Percentiles rank a stretch among this genome's conserved stretches.
These are phyloP conservation scores for Catamblyrhynchus diadema DNA, from an alignment of 2,797 vertebrate species.

Conservation along the genomic window DNA sequence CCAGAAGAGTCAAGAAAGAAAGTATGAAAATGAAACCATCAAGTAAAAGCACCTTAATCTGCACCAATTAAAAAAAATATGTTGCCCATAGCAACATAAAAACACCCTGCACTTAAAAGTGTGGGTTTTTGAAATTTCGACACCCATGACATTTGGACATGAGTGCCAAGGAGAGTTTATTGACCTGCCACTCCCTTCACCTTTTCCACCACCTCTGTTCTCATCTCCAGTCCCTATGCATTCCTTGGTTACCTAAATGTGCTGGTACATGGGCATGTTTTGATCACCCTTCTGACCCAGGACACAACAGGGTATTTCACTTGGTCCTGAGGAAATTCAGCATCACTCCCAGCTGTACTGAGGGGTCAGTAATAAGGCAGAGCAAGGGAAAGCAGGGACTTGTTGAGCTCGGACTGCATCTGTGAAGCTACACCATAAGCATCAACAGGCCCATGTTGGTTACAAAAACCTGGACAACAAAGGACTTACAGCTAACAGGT, in stretches of 20 bases:
- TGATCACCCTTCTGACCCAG: neutral
- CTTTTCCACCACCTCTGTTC: neutral
- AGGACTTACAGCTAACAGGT: neutral
- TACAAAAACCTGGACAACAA: neutral
- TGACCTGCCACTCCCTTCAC: neutral
- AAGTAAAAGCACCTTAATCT: neutral
- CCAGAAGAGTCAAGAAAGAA: neutral
- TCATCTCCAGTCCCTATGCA: neutral
- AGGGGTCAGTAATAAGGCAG: neutral
- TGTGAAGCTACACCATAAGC: neutral
- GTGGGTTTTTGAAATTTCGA: neutral
- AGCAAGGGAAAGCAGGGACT: neutral
- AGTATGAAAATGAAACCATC: neutral
- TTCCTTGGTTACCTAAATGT: neutral
- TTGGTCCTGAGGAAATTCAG: neutral
- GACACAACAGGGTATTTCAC: neutral
- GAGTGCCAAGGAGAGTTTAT: neutral
- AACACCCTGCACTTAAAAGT: neutral
- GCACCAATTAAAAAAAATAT: neutral
- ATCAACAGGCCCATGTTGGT: neutral
- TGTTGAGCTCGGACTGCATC: neutral
- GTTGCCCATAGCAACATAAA: neutral
- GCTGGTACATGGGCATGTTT: neutral
- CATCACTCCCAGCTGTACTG: neutral
- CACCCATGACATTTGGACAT: neutral